phyloP scores from a whole-genome alignment of 2,797 vertebrate genomes.

The Falco novaeseelandiae region DNA sequence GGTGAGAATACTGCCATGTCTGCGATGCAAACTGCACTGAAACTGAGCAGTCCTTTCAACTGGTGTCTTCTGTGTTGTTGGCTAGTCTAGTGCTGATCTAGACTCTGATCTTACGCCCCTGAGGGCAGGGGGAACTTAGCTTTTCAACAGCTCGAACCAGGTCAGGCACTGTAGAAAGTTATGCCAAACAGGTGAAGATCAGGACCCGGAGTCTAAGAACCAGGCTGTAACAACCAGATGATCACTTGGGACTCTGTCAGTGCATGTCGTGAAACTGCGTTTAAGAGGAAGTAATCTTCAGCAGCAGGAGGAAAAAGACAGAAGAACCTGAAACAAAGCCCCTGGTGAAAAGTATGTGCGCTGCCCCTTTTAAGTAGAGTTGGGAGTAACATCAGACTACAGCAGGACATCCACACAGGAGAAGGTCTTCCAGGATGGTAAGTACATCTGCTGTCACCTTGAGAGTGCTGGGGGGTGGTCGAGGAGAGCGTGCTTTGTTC shows the following conservation, averaged over 20 bases:
- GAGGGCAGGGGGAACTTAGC: background rate
- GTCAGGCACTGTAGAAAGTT: background rate
- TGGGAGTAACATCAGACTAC: background rate
- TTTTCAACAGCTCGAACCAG: background rate
- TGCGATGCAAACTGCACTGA: background rate
- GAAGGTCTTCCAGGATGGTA: conserved; percentile 12
- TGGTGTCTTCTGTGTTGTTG: background rate
- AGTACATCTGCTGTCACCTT: background rate
- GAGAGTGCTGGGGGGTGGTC: background rate
- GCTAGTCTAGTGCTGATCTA: background rate
- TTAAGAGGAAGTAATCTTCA: conserved; percentile 42
- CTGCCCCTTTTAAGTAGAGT: background rate
- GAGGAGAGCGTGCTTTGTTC: background rate
- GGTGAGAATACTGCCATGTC: background rate
- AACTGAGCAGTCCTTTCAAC: background rate
- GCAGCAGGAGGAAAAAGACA: background rate
- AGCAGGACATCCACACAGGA: background rate
- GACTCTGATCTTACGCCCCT: background rate
- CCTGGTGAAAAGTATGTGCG: background rate
- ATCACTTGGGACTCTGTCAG: background rate
- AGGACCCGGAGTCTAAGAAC: background rate
- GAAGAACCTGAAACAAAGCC: background rate
- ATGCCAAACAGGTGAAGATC: background rate
- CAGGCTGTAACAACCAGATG: background rate
- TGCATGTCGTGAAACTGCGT: background rate